phyloP scores from a whole-genome alignment of 1,140 invertebrate genomes.

The Pseudoatta argentina region DNA sequence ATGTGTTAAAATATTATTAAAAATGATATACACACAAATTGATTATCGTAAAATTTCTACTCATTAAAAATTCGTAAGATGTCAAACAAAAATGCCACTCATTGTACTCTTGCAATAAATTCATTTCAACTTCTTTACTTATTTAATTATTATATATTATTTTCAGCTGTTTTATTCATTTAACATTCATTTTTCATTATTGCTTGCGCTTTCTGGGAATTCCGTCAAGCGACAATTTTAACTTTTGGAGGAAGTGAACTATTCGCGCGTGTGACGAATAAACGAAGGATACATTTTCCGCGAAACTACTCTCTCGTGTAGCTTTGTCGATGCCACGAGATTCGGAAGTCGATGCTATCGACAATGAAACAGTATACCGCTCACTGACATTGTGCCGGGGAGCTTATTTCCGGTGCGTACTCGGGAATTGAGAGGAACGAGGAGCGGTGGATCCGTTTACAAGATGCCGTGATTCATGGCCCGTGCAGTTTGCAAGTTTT shows the following conservation, averaged over 20 bases:
- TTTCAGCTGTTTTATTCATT: slow-evolving; percentile 5
- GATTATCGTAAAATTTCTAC: not conserved
- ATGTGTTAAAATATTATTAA: not conserved
- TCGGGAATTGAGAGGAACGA: not conserved
- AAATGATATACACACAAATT: not conserved
- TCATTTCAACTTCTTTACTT: not conserved
- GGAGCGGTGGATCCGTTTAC: slow-evolving; percentile 39
- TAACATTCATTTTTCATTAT: not conserved
- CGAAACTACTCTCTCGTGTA: slow-evolving; percentile 16
- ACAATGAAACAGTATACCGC: slow-evolving; percentile 6
- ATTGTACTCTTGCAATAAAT: not conserved
- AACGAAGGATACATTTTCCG: slow-evolving; percentile 25
- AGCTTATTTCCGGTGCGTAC: slow-evolving; percentile 48
- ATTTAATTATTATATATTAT: not conserved
- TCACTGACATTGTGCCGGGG: not conserved
- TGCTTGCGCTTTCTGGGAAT: not conserved
- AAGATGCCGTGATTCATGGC: slow-evolving; percentile 17
- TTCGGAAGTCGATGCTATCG: slow-evolving; percentile 25
- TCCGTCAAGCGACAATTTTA: not conserved
- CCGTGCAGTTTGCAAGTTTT: slow-evolving; percentile 37
- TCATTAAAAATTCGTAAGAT: not conserved
- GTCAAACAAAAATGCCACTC: not conserved
- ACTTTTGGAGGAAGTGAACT: not conserved
- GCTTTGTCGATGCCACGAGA: slow-evolving; percentile 10
- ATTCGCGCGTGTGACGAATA: slow-evolving; percentile 4